These are phyloP conservation scores for Tachysurus fulvidraco DNA, from an alignment of 2,113 vertebrate genomes.

Conservation along the genomic window DNA sequence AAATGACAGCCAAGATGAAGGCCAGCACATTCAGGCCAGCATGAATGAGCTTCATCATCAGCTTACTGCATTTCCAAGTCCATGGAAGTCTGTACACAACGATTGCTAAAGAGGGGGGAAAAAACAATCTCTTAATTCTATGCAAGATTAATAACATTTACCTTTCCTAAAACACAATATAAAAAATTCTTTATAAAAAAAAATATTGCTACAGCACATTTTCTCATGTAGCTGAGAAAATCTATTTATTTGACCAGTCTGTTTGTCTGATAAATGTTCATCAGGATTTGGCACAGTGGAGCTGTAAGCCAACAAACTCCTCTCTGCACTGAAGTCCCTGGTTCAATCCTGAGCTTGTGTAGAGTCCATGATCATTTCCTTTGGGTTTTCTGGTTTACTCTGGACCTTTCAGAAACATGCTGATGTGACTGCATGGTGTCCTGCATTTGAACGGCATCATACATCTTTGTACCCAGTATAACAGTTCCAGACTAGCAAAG, in stretches of 20 bases:
- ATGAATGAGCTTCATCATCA: constrained; percentile 91
- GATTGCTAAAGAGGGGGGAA: constrained; percentile 67
- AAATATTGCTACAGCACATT: background rate
- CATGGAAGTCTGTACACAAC: constrained; percentile 89
- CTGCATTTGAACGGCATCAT: no score
- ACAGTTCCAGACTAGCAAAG: background rate
- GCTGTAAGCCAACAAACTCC: no score
- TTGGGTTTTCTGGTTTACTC: background rate
- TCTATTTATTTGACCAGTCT: background rate
- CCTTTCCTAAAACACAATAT: background rate
- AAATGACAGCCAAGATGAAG: constrained; percentile 77
- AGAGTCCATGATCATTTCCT: background rate
- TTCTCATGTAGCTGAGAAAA: background rate
- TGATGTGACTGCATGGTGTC: background rate
- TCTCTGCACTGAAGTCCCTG: background rate
- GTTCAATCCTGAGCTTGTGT: background rate
- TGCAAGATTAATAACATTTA: background rate
- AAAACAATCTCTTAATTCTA: constrained; percentile 1
- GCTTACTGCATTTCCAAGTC: constrained; percentile 93
- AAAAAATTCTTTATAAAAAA: background rate
- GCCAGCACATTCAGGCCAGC: constrained; percentile 84
- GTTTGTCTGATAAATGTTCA: no score
- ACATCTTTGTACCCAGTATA: background rate
- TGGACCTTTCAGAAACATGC: background rate
- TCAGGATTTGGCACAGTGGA: background rate